A percentile compares a stretch with the other conserved stretches of the same genome.
Evolutionary conservation across 2,888 invertebrate species (phyloP).

Genomic region (Nebria brevicollis): DNA sequence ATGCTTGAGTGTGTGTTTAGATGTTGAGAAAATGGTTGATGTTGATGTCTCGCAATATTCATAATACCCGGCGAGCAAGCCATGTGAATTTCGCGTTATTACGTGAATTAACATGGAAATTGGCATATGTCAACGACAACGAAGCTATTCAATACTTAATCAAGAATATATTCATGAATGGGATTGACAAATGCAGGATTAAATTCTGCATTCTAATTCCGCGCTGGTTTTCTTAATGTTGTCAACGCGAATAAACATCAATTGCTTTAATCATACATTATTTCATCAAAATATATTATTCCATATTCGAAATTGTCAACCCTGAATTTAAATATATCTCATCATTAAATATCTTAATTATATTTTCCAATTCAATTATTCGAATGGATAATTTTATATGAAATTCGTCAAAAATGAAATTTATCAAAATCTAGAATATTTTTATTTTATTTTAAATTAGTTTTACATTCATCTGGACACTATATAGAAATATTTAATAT

Average conservation of each 20-base stretch:
- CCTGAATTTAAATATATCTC: neutral
- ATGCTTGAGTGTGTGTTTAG: neutral
- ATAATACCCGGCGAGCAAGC: neutral
- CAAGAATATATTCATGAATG: constrained; percentile 12
- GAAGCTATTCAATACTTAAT: constrained; percentile 32
- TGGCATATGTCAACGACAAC: constrained; percentile 33
- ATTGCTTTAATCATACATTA: neutral
- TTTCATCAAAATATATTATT: neutral
- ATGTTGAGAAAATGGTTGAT: neutral
- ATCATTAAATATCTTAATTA: neutral
- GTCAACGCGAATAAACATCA: neutral
- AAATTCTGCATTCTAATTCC: neutral
- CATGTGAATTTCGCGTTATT: neutral
- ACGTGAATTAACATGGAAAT: constrained; percentile 32
- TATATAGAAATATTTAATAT: too few species aligned
- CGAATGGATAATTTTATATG: too few species aligned
- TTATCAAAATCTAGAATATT: too few species aligned
- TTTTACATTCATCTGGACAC: too few species aligned
- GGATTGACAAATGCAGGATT: neutral
- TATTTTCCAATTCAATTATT: too few species aligned
- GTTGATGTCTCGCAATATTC: neutral
- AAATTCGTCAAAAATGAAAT: too few species aligned
- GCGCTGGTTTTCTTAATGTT: neutral
- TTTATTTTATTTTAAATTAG: too few species aligned
- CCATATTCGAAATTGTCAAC: neutral